These are phyloP conservation scores for Beroe forskalii DNA, from an alignment of 37 sponge, comb jelly and placozoan species.

Conservation along the genomic window DNA sequence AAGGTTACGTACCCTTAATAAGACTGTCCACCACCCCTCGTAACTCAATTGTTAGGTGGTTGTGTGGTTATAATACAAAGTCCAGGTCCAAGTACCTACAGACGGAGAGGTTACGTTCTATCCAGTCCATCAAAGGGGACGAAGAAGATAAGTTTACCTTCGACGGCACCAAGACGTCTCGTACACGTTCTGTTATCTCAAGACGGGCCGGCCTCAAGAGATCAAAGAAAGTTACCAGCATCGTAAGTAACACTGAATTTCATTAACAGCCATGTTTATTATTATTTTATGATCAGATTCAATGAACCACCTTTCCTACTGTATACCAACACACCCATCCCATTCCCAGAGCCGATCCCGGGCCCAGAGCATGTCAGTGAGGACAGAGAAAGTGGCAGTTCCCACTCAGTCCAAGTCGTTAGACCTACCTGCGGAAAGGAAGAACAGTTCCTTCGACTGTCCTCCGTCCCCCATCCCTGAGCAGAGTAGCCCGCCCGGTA, in stretches of 20 bases:
- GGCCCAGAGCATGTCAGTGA: constrained; percentile 44
- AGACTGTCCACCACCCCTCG: too few relatives aligned
- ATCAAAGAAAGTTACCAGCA: not conserved
- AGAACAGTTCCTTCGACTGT: not conserved
- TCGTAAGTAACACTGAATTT: not conserved
- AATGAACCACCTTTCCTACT: too few relatives aligned
- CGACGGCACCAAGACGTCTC: not conserved
- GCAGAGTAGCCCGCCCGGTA: not conserved
- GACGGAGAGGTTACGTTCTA: not conserved
- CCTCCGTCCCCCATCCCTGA: constrained; percentile 9
- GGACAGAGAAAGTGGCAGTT: not conserved
- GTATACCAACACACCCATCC: too few relatives aligned
- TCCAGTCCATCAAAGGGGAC: not conserved
- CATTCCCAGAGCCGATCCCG: constrained; percentile 1
- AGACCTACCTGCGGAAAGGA: not conserved
- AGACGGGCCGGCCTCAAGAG: constrained; percentile 5
- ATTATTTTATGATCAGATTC: too few relatives aligned
- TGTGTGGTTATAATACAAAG: too few relatives aligned
- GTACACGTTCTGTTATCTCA: not conserved
- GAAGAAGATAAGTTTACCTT: not conserved
- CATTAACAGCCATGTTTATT: too few relatives aligned
- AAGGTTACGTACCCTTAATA: too few relatives aligned
- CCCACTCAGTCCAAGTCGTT: not conserved
- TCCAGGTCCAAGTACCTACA: not conserved
- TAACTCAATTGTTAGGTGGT: too few relatives aligned